Base-by-base conservation (phyloP, 1,140 invertebrate genomes). In the Anastrepha ludens region DNA sequence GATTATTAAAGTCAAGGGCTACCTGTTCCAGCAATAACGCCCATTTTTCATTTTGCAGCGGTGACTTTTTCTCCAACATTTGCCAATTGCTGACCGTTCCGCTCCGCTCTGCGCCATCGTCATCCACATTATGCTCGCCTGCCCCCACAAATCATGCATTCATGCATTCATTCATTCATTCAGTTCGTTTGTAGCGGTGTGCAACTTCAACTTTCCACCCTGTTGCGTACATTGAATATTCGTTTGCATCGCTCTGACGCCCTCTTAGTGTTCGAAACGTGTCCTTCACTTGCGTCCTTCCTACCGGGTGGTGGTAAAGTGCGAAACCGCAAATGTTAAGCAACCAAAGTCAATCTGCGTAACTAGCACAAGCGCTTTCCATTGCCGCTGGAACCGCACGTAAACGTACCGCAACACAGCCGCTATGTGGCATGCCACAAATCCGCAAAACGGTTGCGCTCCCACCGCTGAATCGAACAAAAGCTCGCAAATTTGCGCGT, bases 271-370 rank as follows among this genome's bases (percentile, higher is more conserved):
- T 59, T 85, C 9, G 7, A 13, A 6, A 39, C 5, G 55, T 15
- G 11, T 41, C 81, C 29, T 39, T 1, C 50, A 8, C 44, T n/a
- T 20, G 20, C 58, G 9, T 86, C 11, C 47, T 15, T 58, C 15
- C 13, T 7, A 17, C 9, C 20, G 7, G 41, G 90, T 92, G 91
- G 91, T 92, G 91, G 90, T 90, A 92, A 92, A 92, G 91, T 92
- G 91, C 91, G 91, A 92, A 92, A 92, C 91, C 91, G 91, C 91
- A 92, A 92, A 92, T 92, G 91, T 91, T 92, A 92, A 92, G 90
- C 91, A 90, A 91, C 90, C 90, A 90, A 92, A 88, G 87, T 88
- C 87, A 88, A 88, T 88, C 87, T 85, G 47, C 74, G 74, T 81
- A 81, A 81, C 74, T 81, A 50, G 74, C 74, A 81, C 47, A 55